phyloP scores from a whole-genome alignment of 2,888 invertebrate genomes.

The Drosophila putrida region DNA sequence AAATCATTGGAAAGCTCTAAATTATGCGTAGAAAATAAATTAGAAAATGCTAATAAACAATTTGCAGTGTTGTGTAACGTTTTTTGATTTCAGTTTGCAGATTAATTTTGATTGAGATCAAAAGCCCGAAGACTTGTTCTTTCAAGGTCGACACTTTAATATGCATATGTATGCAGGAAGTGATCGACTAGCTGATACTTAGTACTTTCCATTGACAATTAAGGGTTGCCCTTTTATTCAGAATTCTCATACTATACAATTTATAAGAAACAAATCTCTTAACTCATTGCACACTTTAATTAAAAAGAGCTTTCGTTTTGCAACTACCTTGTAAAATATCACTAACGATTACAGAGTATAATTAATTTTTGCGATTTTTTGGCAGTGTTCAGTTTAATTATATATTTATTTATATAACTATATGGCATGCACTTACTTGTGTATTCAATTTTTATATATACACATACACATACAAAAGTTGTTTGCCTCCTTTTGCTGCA shows the following conservation, averaged over 20 bases:
- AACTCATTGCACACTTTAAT: background rate
- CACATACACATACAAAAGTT: conserved; percentile 1
- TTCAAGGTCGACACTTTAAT: background rate
- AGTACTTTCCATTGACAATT: background rate
- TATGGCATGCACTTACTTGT: conserved; percentile 9
- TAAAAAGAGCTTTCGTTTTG: background rate
- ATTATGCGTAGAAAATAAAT: background rate
- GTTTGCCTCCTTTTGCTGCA: conserved; percentile 1
- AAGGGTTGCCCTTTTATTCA: background rate
- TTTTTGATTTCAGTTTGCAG: background rate
- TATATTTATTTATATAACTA: conserved; percentile 10
- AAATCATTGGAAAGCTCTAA: background rate
- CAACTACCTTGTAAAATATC: background rate
- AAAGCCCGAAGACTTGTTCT: background rate
- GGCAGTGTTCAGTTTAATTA: conserved; percentile 11
- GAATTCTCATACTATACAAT: background rate
- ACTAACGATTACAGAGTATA: conserved; percentile 3
- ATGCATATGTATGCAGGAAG: background rate
- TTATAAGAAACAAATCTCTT: background rate
- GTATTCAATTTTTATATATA: conserved; percentile 13
- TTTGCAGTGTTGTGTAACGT: conserved; percentile 21
- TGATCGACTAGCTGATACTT: conserved; percentile 7
- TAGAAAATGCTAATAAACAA: background rate
- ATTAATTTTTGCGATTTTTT: conserved; percentile 17
- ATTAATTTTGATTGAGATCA: conserved; percentile 1